phyloP scores from a whole-genome alignment of 2,888 invertebrate genomes.

The Darwinula stevensoni region DNA sequence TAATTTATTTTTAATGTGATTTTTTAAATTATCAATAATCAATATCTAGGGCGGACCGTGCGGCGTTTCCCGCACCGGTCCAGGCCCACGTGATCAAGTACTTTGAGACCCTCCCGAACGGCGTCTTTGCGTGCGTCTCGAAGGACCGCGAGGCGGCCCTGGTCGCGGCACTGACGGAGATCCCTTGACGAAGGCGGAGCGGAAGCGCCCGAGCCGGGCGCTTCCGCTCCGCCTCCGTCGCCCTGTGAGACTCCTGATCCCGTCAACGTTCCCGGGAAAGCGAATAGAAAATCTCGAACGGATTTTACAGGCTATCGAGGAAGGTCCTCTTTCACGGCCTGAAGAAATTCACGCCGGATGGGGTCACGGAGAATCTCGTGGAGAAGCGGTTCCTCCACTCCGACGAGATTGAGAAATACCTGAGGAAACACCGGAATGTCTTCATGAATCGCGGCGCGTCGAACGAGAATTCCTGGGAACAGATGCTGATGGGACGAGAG shows the following conservation, averaged over 20 bases:
- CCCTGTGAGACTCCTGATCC: constrained; percentile 9
- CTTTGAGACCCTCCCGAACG: constrained; percentile 11
- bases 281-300: background rate
- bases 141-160: constrained; percentile 9
- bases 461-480: too few relatives aligned
- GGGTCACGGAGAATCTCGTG: constrained; percentile 11
- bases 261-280: background rate
- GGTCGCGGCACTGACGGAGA: constrained; percentile 11
- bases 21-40: constrained; percentile 3
- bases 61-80: constrained; percentile 21
- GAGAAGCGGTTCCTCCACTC: constrained; percentile 12
- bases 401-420: constrained; percentile 12
- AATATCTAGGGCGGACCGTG: constrained; percentile 20
- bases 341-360: constrained; percentile 10
- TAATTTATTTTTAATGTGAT: too few relatives aligned
- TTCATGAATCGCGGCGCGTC: constrained; percentile 15
- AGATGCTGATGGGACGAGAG: too few relatives aligned
- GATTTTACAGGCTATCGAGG: constrained; percentile 6
- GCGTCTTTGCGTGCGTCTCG: constrained; percentile 8
- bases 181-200: too few relatives aligned
- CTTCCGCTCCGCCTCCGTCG: constrained; percentile 11
- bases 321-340: constrained; percentile 8
- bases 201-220: too few relatives aligned
- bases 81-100: constrained; percentile 20
- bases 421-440: constrained; percentile 13